These are phyloP conservation scores for Cichladusa arquata DNA, from an alignment of 2,113 vertebrate genomes.

Conservation along the genomic window DNA sequence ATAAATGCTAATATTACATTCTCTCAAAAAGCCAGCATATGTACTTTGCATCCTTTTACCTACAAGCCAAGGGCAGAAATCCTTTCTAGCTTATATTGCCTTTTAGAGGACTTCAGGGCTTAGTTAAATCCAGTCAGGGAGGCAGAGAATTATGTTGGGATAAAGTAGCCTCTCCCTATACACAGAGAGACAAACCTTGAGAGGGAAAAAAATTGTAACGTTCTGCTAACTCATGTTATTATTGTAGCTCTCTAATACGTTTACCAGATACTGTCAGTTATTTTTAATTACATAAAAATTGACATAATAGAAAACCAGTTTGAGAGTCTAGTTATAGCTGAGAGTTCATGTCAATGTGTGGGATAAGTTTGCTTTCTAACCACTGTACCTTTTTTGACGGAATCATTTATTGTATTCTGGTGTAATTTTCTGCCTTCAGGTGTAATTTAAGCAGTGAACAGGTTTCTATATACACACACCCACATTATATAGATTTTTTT, in stretches of 20 bases:
- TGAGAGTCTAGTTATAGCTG: neutral
- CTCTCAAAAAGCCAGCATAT: neutral
- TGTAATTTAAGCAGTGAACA: neutral
- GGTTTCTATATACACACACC: neutral
- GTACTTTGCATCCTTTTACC: neutral
- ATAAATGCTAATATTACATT: neutral
- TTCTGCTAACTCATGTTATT: neutral
- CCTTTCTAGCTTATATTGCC: neutral
- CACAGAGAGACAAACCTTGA: neutral
- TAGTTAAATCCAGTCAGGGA: neutral
- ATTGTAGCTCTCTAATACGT: neutral
- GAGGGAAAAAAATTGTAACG: accelerated
- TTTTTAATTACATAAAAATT: neutral
- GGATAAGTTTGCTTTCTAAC: neutral
- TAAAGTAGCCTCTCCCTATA: neutral
- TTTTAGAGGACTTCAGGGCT: neutral
- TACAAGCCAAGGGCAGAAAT: neutral
- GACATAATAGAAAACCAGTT: neutral
- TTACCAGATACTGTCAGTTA: neutral
- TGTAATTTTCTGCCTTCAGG: neutral
- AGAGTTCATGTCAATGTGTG: neutral
- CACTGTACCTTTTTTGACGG: neutral
- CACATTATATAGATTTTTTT: neutral
- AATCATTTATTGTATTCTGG: neutral
- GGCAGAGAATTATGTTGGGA: neutral